Evolutionary conservation across 1,140 invertebrate genomes (phyloP).

Genomic region (Macrobrachium rosenbergii): DNA sequence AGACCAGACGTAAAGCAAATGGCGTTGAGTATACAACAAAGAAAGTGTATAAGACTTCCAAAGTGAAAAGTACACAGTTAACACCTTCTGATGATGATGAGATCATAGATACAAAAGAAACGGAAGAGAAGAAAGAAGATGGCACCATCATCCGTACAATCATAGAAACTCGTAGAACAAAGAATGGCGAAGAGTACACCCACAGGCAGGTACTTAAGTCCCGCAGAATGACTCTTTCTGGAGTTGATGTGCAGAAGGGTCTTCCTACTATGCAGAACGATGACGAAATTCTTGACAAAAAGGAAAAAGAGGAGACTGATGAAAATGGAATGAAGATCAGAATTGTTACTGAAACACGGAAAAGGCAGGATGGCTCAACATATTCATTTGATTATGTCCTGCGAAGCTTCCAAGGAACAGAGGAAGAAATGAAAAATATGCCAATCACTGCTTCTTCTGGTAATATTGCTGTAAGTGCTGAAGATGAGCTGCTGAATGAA

Average conservation of each 20-base stretch:
- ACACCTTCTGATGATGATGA: slow-evolving; percentile 65
- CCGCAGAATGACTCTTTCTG: slow-evolving; percentile 63
- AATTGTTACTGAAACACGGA: slow-evolving; percentile 64
- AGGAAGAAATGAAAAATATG: slow-evolving; percentile 55
- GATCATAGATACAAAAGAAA: slow-evolving; percentile 62
- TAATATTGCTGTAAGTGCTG: slow-evolving; percentile 62
- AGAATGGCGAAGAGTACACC: slow-evolving; percentile 62
- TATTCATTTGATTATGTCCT: slow-evolving; percentile 65
- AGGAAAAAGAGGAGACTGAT: slow-evolving; percentile 63
- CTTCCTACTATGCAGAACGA: slow-evolving; percentile 63
- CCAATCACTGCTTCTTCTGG: slow-evolving; percentile 31
- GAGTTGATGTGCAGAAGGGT: slow-evolving; percentile 61
- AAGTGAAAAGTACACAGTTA: slow-evolving; percentile 57
- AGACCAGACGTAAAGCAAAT: slow-evolving; percentile 60
- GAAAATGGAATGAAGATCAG: slow-evolving; percentile 50
- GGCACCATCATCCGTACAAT: slow-evolving; percentile 55
- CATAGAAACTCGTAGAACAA: slow-evolving; percentile 60
- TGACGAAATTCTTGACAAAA: slow-evolving; percentile 59
- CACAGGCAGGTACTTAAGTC: slow-evolving; percentile 64
- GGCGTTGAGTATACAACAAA: slow-evolving; percentile 65
- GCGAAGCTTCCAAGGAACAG: slow-evolving; percentile 62
- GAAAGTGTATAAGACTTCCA: slow-evolving; percentile 65
- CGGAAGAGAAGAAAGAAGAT: slow-evolving; percentile 61
- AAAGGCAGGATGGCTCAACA: slow-evolving; percentile 62
- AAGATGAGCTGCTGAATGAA: slow-evolving; percentile 64